Base-by-base conservation (phyloP, 2,797 vertebrate species). In the Distichodus sexfasciatus region DNA sequence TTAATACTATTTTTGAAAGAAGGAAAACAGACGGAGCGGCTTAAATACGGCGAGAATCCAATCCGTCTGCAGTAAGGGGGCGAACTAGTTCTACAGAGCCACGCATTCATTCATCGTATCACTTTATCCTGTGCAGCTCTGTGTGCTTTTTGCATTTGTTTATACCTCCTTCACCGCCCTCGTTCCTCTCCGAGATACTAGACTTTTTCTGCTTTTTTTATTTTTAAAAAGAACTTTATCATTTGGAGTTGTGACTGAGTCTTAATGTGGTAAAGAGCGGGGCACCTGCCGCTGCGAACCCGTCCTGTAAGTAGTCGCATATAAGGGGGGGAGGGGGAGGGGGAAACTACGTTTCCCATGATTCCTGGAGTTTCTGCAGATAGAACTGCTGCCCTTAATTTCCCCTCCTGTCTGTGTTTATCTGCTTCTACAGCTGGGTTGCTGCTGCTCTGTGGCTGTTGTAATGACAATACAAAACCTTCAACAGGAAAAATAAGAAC, bases 361-460 rank as follows among this genome's bases (percentile, higher is more conserved):
- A 84, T 82, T 84, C 78, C 72, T 81, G 68, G 75, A 70, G 78
- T 81, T 85, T 78, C 81, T 75, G 85, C 83, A 86, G 81, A 66
- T 78, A 69, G 72, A 83, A 85, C 86, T 77, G 41, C 63, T 83
- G 83, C 78, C 74, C 63, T 77, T 74, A 55, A 78, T 77, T 79
- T n/a, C n/a, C n/a, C 65, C 84, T 83, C 75, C 76, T 90, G 86
- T 83, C 88, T 82, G 84, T 89, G 88, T 91, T 90, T 88, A 89
- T 90, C 92, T 91, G 92, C 93, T 94, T 94, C 88, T 90, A 89
- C 91, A 87, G 92, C 91, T 91, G 91, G 91, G 91, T 92, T 72
- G 57, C 74, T 85, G 79, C 93, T 94, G 91, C 92, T 95, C 93
- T 91, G 90, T 95, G 95, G 94, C 94, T 92, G 93, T 90, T 93